phyloP scores from a whole-genome alignment of 2,113 vertebrate genomes.

The Alethe castanea region DNA sequence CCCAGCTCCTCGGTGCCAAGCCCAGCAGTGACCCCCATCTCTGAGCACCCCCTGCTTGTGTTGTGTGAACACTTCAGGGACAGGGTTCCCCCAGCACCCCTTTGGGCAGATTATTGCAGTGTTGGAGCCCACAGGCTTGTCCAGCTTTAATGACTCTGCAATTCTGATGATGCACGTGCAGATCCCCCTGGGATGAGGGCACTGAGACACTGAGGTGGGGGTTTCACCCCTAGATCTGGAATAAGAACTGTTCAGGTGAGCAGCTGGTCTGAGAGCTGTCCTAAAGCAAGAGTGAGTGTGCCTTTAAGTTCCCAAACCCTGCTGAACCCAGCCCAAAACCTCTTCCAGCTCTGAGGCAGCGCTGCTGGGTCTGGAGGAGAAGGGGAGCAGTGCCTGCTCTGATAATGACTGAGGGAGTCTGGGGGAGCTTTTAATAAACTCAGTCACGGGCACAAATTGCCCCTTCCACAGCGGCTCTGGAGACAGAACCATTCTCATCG shows the following conservation, averaged over 20 bases:
- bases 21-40: fast-evolving
- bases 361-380: background rate
- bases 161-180: fast-evolving
- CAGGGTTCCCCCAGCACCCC: background rate
- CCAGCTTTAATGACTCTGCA: fast-evolving
- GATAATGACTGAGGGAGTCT: background rate
- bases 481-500: background rate
- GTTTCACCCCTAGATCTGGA: background rate
- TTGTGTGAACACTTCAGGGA: background rate
- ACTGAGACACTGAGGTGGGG: background rate
- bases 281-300: background rate
- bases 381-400: background rate
- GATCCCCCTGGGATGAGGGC: background rate
- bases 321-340: background rate
- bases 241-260: background rate
- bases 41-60: background rate
- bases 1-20: background rate
- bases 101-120: fast-evolving
- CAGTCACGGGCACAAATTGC: background rate
- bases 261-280: background rate
- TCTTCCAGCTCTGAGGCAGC: background rate
- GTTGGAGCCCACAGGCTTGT: background rate
- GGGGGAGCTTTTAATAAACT: background rate
- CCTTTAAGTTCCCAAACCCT: background rate
- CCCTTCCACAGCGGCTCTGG: background rate